Conservation (phyloP, 2,113 vertebrate genomes). For the Hystrix brachyura region DNA sequence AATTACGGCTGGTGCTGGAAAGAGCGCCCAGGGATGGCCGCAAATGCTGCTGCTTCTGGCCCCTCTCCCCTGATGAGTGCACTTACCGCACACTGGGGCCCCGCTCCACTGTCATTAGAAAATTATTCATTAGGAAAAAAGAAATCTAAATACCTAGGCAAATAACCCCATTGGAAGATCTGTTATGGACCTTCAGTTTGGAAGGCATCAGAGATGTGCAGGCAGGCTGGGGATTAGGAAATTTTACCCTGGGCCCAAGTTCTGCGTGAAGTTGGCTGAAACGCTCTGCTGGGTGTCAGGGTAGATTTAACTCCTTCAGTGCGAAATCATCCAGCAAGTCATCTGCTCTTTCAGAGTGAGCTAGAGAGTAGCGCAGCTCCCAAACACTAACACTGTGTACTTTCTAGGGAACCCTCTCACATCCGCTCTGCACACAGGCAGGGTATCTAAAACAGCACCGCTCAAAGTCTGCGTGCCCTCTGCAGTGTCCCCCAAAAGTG, state of each 20-base stretch:
- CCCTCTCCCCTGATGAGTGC: background rate
- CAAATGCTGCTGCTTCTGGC: background rate
- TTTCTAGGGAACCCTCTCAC: background rate
- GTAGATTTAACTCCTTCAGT: background rate
- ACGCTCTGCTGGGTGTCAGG: background rate
- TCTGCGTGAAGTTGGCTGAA: background rate
- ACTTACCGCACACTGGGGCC: background rate
- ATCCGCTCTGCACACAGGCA: fast-evolving
- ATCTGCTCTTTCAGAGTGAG: background rate
- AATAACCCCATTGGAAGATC: background rate
- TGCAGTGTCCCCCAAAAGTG: too few species aligned
- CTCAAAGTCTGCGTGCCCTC: too few species aligned
- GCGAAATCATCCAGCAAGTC: background rate
- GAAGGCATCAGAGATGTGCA: background rate
- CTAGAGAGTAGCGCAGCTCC: background rate
- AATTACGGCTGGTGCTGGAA: background rate
- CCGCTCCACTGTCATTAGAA: conserved; percentile 15
- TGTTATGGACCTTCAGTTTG: background rate
- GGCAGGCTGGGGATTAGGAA: background rate
- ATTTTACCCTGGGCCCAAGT: fast-evolving
- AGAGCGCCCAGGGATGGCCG: background rate
- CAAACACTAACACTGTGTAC: background rate
- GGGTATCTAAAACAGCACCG: too few species aligned
- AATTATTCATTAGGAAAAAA: background rate
- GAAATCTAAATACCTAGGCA: background rate